These are phyloP conservation scores for Rhaphigaster nebulosa DNA, from an alignment of 2,888 invertebrate genomes.

Conservation along the genomic window DNA sequence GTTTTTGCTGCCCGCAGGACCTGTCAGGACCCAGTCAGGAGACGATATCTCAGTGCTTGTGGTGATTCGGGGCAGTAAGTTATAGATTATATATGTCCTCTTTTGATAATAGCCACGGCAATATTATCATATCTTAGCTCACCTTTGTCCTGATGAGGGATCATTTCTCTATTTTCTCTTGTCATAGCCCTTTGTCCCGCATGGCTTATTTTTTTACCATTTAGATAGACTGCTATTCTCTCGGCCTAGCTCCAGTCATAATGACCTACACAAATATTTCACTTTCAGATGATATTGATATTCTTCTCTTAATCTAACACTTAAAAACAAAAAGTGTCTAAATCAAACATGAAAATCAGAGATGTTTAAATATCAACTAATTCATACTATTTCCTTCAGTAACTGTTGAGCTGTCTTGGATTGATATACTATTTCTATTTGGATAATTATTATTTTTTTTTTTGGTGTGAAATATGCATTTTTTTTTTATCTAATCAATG, in stretches of 20 bases:
- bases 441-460: no score
- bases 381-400: no score
- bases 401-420: no score
- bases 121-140: conserved; percentile 44
- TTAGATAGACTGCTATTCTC: not conserved
- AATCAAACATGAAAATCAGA: no score
- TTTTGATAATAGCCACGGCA: conserved; percentile 38
- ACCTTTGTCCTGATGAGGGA: not conserved
- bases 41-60: not conserved
- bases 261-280: not conserved
- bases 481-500: no score
- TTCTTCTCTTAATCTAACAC: no score
- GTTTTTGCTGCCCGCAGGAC: not conserved
- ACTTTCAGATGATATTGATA: not conserved
- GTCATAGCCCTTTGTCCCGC: not conserved
- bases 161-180: conserved; percentile 38
- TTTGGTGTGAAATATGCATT: no score
- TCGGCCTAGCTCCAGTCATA: not conserved
- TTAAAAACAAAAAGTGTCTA: no score
- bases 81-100: not conserved
- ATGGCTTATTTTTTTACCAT: not conserved
- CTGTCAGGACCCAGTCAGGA: not conserved
- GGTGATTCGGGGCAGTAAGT: not conserved
- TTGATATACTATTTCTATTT: no score
- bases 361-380: no score